A percentile compares a stretch with the other conserved stretches of the same genome.
Evolutionary conservation across 2,888 invertebrate species (phyloP).

Genomic region (Smittia sp.): DNA sequence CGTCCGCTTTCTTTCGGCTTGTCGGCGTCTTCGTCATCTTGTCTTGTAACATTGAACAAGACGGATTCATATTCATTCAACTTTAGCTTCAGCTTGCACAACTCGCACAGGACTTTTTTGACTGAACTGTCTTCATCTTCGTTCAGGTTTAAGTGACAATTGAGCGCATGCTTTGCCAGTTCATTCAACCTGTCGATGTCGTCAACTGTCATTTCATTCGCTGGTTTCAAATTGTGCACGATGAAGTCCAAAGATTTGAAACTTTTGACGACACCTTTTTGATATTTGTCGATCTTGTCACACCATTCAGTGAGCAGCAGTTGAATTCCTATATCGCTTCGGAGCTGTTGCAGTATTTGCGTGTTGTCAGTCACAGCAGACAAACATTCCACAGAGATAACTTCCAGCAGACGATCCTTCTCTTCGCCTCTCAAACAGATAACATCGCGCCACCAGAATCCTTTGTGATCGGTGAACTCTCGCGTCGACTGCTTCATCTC

Average conservation of each 20-base stretch:
- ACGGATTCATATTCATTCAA: constrained; percentile 57
- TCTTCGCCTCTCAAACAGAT: background rate
- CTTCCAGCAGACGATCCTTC: background rate
- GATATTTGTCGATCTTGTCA: constrained; percentile 44
- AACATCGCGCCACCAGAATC: constrained; percentile 27
- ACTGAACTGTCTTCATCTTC: background rate
- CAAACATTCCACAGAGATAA: background rate
- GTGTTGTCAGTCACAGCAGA: background rate
- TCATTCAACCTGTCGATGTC: constrained; percentile 44
- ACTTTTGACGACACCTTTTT: constrained; percentile 43
- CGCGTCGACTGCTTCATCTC: background rate
- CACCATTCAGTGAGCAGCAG: constrained; percentile 48
- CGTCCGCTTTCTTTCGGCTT: background rate
- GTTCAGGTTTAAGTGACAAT: constrained; percentile 50
- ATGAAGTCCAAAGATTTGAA: constrained; percentile 47
- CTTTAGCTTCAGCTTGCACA: constrained; percentile 54
- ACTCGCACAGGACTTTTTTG: constrained; percentile 47
- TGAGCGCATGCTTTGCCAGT: constrained; percentile 48
- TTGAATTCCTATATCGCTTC: constrained; percentile 43
- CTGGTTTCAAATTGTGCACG: constrained; percentile 45
- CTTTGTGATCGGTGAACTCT: background rate
- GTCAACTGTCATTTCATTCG: constrained; percentile 44
- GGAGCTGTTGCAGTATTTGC: background rate
- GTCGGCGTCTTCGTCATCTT: constrained; percentile 57
- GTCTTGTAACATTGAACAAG: constrained; percentile 56